These are phyloP conservation scores for Nothura maculosa DNA, from an alignment of 2,797 vertebrate species.

Conservation along the genomic window DNA sequence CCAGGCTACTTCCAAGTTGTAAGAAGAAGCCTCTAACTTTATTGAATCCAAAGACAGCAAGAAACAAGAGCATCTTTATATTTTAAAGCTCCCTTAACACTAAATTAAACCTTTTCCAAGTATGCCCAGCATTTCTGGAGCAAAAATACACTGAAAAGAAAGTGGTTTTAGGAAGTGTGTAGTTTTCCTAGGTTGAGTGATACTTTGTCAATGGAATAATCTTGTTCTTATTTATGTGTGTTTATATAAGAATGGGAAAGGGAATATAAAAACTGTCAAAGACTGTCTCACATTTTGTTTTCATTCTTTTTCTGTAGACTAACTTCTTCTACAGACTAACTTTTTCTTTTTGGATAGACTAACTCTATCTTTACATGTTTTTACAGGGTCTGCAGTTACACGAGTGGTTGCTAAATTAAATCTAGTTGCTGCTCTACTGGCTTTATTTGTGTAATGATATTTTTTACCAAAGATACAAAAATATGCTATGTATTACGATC, in stretches of 20 bases:
- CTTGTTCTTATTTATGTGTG: neutral
- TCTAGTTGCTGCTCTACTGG: neutral
- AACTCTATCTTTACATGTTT: neutral
- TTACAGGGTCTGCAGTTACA: neutral
- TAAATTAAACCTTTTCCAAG: slow-evolving; percentile 6
- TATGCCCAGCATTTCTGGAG: neutral
- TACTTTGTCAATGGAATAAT: slow-evolving; percentile 15
- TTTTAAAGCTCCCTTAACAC: neutral
- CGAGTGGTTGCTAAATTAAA: slow-evolving; percentile 26
- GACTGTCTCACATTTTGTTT: neutral
- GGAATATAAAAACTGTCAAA: neutral
- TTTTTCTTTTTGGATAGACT: neutral
- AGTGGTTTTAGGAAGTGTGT: slow-evolving; percentile 26
- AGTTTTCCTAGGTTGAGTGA: slow-evolving; percentile 22
- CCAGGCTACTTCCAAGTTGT: neutral
- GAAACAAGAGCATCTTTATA: neutral
- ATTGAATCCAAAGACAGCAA: neutral
- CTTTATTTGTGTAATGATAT: slow-evolving; percentile 32
- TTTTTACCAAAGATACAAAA: slow-evolving; percentile 62
- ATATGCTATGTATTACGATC: slow-evolving; percentile 23
- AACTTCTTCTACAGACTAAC: no score
- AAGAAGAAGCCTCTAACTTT: neutral
- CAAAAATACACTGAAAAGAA: slow-evolving; percentile 27
- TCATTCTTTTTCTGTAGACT: neutral
- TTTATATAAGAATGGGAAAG: slow-evolving; percentile 17